phyloP scores from a whole-genome alignment of 2,113 vertebrate species.

The zebrafish (Danio rerio) region GRCz12tu NC_133200.1:29144501-29145000 shows the following conservation, averaged over 20 bases:
- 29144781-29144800: slow-evolving; percentile 50
- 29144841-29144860: slow-evolving; percentile 19
- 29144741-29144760: slow-evolving; percentile 71
- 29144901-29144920: not conserved
- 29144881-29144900: slow-evolving; percentile 4
- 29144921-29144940: not conserved
- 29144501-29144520: no score
- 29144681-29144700: slow-evolving; percentile 63
- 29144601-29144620: slow-evolving; percentile 37
- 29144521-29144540: no score
- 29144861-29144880: slow-evolving; percentile 13
- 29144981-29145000: not conserved
- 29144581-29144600: slow-evolving; percentile 12
- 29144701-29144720: slow-evolving; percentile 62
- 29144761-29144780: slow-evolving; percentile 51
- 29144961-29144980: not conserved
- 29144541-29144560: slow-evolving; percentile 16
- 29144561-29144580: slow-evolving; percentile 10
- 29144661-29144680: slow-evolving; percentile 57
- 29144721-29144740: slow-evolving; percentile 68
- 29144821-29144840: slow-evolving; percentile 35
- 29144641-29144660: slow-evolving; percentile 24
- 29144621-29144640: slow-evolving; percentile 29
- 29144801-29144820: slow-evolving; percentile 37
- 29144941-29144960: not conserved